A percentile compares a stretch with the other conserved stretches of the same genome.
phyloP scores from a whole-genome alignment of 1,140 invertebrate genomes.

The Drosophila prosaltans region DNA sequence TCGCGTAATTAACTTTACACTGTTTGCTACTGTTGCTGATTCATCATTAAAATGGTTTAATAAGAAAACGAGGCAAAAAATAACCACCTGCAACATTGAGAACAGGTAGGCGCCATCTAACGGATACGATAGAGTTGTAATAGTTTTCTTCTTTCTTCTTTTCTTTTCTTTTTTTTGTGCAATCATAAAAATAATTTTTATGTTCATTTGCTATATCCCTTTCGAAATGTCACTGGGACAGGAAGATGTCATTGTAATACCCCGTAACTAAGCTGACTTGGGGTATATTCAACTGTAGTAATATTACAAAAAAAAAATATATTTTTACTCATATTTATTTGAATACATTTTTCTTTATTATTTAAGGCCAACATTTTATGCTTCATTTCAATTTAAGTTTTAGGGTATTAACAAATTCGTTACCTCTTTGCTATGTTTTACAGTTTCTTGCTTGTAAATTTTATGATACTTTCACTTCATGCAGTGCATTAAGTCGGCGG shows the following conservation, averaged over 20 bases:
- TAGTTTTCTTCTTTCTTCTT: background rate
- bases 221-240: conserved; percentile 1
- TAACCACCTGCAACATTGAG: background rate
- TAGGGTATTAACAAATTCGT: background rate
- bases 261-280: no score
- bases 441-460: background rate
- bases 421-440: no score
- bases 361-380: no score
- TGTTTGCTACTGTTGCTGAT: conserved; percentile 1
- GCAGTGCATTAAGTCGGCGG: background rate
- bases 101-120: conserved; percentile 8
- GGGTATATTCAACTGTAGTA: no score
- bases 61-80: conserved; percentile 4
- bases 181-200: conserved; percentile 12
- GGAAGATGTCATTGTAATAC: background rate
- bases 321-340: no score
- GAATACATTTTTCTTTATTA: no score
- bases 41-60: conserved; percentile 31
- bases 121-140: background rate
- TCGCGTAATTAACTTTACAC: conserved; percentile 15
- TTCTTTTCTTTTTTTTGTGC: background rate
- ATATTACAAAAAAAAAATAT: no score
- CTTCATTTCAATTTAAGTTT: background rate
- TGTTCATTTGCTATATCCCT: background rate
- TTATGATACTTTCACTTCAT: conserved; percentile 10